Evolutionary conservation across 2,888 invertebrate genomes (phyloP).

Genomic region (Eristalinus aeneus): DNA sequence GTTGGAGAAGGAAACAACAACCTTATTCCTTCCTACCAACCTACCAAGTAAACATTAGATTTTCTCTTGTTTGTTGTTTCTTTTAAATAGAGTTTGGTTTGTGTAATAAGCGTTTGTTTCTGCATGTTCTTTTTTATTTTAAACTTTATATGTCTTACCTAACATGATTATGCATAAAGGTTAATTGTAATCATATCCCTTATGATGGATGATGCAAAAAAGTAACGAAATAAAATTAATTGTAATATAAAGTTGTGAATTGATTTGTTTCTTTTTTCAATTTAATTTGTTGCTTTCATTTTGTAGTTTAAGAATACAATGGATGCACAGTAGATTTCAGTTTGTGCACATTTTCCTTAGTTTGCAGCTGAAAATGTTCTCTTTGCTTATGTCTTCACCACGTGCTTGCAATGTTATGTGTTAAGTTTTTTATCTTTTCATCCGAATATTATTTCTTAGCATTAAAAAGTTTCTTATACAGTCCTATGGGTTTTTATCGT

Average conservation of each 20-base stretch:
- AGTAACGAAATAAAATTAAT: slow-evolving; percentile 47
- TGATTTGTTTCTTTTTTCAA: neutral
- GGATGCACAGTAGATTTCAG: neutral
- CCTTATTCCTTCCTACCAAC: neutral
- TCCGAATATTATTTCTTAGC: too few relatives aligned
- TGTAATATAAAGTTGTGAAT: slow-evolving; percentile 36
- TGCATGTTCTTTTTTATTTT: slow-evolving; percentile 59
- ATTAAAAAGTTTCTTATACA: too few relatives aligned
- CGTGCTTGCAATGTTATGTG: too few relatives aligned
- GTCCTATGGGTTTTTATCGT: too few relatives aligned
- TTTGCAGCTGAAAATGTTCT: neutral
- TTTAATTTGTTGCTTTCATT: slow-evolving; percentile 7
- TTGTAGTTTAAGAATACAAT: neutral
- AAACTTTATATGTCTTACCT: slow-evolving; percentile 43
- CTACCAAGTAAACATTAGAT: slow-evolving; percentile 17
- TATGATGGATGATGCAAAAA: slow-evolving; percentile 7
- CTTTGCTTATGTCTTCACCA: neutral
- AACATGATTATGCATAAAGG: slow-evolving; percentile 36
- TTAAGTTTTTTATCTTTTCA: too few relatives aligned
- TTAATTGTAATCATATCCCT: slow-evolving; percentile 20
- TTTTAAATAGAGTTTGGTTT: slow-evolving; percentile 7
- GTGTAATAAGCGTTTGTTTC: slow-evolving; percentile 37
- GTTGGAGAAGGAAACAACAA: neutral
- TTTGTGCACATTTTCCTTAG: neutral
- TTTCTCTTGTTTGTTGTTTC: neutral